Evolutionary conservation across 2,797 vertebrate genomes (phyloP).

Genomic region (Hemibagrus guttatus): DNA sequence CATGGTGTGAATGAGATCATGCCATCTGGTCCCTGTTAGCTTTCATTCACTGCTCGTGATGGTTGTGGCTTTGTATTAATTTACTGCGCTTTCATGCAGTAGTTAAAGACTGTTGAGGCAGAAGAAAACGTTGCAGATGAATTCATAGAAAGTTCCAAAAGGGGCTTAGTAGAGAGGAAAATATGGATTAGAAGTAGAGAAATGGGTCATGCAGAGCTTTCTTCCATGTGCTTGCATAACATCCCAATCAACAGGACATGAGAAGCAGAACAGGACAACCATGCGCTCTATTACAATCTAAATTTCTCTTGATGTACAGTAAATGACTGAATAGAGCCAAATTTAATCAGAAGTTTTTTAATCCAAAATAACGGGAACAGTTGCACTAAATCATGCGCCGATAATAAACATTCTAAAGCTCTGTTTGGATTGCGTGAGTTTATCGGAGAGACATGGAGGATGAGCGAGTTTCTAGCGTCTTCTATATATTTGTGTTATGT

Average conservation of each 20-base stretch:
- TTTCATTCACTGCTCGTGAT: constrained; percentile 12
- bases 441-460: background rate
- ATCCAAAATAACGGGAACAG: background rate
- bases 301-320: background rate
- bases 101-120: background rate
- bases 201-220: background rate
- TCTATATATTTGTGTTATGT: too few species aligned
- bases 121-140: background rate
- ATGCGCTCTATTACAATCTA: background rate
- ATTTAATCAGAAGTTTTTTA: background rate
- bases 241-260: background rate
- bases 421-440: background rate
- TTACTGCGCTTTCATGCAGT: background rate
- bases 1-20: constrained; percentile 39
- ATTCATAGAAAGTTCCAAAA: background rate
- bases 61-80: constrained; percentile 11
- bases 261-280: background rate
- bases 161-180: background rate
- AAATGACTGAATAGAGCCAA: background rate
- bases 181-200: background rate
- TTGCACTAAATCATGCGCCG: background rate
- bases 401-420: background rate
- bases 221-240: background rate
- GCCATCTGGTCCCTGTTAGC: constrained; percentile 30
- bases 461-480: too few species aligned